phyloP scores from a whole-genome alignment of 2,797 vertebrate species.

The Galaxias olidus region DNA sequence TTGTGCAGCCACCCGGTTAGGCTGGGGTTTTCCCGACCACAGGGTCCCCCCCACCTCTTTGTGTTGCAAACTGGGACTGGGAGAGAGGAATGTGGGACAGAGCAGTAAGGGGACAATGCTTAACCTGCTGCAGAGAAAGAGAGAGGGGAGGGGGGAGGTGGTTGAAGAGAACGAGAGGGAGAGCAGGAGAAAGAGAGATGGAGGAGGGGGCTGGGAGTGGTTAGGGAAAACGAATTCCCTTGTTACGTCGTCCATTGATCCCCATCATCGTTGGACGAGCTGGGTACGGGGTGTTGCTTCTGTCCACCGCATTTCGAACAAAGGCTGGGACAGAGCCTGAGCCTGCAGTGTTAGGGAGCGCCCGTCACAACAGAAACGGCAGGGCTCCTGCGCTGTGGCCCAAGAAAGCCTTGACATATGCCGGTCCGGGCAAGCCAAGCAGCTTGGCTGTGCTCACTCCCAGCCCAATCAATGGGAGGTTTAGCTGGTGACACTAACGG shows the following conservation, averaged over 20 bases:
- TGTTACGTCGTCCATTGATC: no score
- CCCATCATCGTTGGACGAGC: no score
- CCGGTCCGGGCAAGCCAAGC: conserved; percentile 52
- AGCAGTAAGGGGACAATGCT: no score
- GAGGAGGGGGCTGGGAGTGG: conserved; percentile 31
- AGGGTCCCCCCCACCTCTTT: background rate
- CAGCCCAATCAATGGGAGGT: conserved; percentile 60
- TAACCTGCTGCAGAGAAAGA: background rate
- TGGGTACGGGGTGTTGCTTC: no score
- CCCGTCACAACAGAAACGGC: conserved; percentile 14
- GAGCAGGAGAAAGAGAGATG: conserved; percentile 23
- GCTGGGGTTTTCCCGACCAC: no score
- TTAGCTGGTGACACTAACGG: conserved; percentile 62
- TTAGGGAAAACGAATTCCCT: conserved; percentile 1
- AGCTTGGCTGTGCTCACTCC: conserved; percentile 55
- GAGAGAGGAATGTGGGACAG: background rate
- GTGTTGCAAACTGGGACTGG: background rate
- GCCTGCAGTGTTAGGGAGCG: background rate
- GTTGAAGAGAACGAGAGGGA: conserved; percentile 18
- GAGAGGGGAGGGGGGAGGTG: conserved; percentile 1
- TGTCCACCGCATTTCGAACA: no score
- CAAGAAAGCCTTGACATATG: conserved; percentile 63
- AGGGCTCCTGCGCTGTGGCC: conserved; percentile 25
- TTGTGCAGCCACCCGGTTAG: no score
- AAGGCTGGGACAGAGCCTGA: no score